These are phyloP conservation scores for Paraescarpia echinospica DNA, from an alignment of 1,140 invertebrate species.

Conservation along the genomic window DNA sequence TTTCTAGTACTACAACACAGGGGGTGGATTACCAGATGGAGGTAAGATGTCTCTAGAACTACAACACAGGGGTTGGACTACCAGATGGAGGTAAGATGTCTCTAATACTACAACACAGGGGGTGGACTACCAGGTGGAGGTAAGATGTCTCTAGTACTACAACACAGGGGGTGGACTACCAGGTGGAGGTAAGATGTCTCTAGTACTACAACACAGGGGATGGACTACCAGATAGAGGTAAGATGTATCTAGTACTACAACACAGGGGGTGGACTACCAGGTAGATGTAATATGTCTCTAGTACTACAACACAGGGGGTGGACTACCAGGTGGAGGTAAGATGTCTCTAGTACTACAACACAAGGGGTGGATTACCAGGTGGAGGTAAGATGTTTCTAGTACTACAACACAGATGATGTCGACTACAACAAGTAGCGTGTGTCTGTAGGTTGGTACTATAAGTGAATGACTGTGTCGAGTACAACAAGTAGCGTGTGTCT, in stretches of 20 bases:
- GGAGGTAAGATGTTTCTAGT: constrained; percentile 41
- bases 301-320: not conserved
- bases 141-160: constrained; percentile 20
- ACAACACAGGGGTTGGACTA: constrained; percentile 43
- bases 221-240: constrained; percentile 59
- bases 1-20: not conserved
- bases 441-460: no score
- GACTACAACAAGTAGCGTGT: no score
- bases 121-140: constrained; percentile 59
- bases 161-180: constrained; percentile 46
- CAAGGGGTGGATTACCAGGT: constrained; percentile 53
- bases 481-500: no score
- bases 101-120: not conserved
- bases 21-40: constrained; percentile 60
- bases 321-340: constrained; percentile 58
- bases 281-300: constrained; percentile 44
- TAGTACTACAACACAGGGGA: not conserved
- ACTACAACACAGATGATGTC: not conserved
- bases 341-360: no score
- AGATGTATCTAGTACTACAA: no score
- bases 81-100: constrained; percentile 52
- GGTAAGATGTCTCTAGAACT: constrained; percentile 31
- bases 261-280: constrained; percentile 51
- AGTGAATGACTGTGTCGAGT: no score
- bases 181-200: constrained; percentile 50